These are phyloP conservation scores for Orchesella flavescens DNA, from an alignment of 2,888 invertebrate species.

Conservation along the genomic window DNA sequence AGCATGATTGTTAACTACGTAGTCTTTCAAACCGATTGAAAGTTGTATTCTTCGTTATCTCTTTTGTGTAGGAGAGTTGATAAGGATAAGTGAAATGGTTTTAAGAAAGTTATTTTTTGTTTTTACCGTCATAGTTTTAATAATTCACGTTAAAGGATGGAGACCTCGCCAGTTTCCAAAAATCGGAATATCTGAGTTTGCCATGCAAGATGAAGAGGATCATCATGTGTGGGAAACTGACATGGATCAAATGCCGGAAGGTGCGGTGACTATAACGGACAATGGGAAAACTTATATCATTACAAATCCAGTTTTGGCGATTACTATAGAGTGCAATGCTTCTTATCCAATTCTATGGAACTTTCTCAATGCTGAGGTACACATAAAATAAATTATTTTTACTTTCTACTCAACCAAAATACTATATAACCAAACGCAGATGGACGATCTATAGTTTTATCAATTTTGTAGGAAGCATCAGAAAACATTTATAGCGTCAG, in stretches of 20 bases:
- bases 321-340: conserved; percentile 65
- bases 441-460: not conserved
- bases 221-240: conserved; percentile 63
- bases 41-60: no score
- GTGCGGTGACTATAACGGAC: conserved; percentile 46
- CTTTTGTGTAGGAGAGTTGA: no score
- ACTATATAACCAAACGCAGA: not conserved
- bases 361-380: conserved; percentile 55
- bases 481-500: conserved; percentile 59
- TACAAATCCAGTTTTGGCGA: conserved; percentile 47
- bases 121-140: no score
- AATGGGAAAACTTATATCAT: conserved; percentile 60
- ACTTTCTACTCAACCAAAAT: not conserved
- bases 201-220: conserved; percentile 63
- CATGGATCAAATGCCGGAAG: conserved; percentile 62
- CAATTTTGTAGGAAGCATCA: conserved; percentile 39
- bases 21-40: no score
- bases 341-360: conserved; percentile 66
- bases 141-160: conserved; percentile 39
- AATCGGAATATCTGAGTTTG: conserved; percentile 61
- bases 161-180: conserved; percentile 59
- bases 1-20: no score
- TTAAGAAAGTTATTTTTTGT: no score
- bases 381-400: not conserved
- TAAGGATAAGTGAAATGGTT: no score